Evolutionary conservation across 2,113 vertebrate species (phyloP).

Genomic region (Gracilinanus agilis): DNA sequence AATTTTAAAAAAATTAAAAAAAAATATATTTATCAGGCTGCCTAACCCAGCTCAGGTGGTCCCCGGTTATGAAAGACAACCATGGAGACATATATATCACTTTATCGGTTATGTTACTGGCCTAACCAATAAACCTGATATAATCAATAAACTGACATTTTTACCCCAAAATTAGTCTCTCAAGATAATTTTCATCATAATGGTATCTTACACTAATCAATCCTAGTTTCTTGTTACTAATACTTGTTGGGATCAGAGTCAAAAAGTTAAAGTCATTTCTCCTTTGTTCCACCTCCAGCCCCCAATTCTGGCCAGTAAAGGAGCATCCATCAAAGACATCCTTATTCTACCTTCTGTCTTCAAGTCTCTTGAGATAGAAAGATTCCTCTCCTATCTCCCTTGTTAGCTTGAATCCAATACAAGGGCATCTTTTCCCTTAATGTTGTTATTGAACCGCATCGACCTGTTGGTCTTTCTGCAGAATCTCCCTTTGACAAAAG

Average conservation of each 20-base stretch:
- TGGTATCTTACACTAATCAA: neutral
- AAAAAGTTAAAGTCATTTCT: neutral
- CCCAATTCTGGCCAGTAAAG: neutral
- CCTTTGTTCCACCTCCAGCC: too few species aligned
- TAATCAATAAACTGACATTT: too few species aligned
- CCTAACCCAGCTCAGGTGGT: too few species aligned
- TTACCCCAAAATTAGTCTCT: too few species aligned
- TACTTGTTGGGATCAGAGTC: neutral
- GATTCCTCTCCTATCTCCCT: neutral
- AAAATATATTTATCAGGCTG: too few species aligned
- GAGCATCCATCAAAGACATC: neutral
- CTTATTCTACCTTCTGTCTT: neutral
- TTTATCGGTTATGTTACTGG: too few species aligned
- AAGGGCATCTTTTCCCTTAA: neutral
- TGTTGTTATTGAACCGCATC: neutral
- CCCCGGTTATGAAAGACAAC: too few species aligned
- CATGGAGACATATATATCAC: too few species aligned
- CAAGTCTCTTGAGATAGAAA: neutral
- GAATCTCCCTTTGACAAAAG: neutral
- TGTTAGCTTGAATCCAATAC: neutral
- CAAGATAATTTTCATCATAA: too few species aligned
- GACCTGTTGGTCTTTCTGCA: neutral
- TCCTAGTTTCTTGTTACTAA: neutral
- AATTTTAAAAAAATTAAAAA: too few species aligned
- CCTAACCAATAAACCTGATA: too few species aligned